These are phyloP conservation scores for Platichthys stellatus DNA, from an alignment of 2,113 vertebrate species.

Conservation along the genomic window DNA sequence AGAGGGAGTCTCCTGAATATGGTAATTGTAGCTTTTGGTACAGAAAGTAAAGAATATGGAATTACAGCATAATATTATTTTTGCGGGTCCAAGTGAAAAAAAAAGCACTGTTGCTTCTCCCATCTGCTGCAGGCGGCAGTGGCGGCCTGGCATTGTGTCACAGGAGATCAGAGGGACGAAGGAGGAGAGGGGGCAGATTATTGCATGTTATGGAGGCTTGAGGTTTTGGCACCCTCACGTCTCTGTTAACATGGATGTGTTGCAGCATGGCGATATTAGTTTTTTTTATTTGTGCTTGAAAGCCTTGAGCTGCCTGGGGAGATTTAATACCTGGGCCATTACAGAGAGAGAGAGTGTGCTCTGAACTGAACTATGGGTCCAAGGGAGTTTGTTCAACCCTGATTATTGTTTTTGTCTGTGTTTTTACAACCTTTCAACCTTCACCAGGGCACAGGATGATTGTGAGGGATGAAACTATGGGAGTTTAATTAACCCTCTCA, in stretches of 20 bases:
- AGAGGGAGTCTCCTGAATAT: conserved; percentile 28
- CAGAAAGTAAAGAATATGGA: conserved; percentile 45
- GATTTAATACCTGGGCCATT: conserved; percentile 9
- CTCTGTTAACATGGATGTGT: conserved; percentile 19
- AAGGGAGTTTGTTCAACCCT: conserved; percentile 13
- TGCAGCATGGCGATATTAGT: conserved; percentile 15
- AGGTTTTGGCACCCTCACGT: conserved; percentile 23
- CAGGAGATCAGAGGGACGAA: neutral
- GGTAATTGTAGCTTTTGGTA: conserved; percentile 52
- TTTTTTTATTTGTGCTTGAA: conserved; percentile 6
- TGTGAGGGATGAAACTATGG: neutral
- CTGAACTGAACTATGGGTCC: neutral
- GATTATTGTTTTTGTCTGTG: conserved; percentile 16
- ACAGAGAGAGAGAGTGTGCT: neutral
- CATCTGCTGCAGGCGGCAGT: conserved; percentile 10
- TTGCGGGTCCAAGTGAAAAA: conserved; percentile 36
- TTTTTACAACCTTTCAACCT: conserved; percentile 28
- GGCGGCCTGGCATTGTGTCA: conserved; percentile 1
- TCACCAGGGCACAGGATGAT: neutral
- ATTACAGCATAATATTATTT: conserved; percentile 65
- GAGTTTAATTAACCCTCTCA: conserved; percentile 14
- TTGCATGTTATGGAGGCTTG: conserved; percentile 15
- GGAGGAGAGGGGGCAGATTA: conserved; percentile 5
- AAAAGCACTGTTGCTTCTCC: conserved; percentile 18
- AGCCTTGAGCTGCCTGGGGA: conserved; percentile 13